These are phyloP conservation scores for Takifugu bimaculatus DNA, from an alignment of 2,113 vertebrate genomes.

Conservation along the genomic window DNA sequence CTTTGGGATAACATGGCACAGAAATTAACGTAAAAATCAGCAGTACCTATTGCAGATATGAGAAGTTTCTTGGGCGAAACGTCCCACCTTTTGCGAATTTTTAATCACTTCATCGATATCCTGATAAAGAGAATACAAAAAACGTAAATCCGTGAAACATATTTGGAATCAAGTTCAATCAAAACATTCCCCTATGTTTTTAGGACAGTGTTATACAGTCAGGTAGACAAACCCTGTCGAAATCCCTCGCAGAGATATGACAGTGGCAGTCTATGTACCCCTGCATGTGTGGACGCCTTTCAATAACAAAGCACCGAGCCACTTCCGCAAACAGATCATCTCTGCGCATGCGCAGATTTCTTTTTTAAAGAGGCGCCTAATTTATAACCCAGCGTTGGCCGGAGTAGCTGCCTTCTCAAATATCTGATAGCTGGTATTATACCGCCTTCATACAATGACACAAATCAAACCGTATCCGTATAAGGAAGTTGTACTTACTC, in stretches of 20 bases:
- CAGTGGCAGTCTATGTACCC: constrained; percentile 75
- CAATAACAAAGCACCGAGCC: background rate
- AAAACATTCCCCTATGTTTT: no score
- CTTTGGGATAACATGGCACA: constrained; percentile 53
- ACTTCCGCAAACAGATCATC: constrained; percentile 1
- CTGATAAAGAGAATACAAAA: constrained; percentile 60
- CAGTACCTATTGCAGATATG: no score
- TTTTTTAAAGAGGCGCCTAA: background rate
- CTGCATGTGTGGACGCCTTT: constrained; percentile 50
- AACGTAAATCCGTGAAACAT: no score
- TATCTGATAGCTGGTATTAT: background rate
- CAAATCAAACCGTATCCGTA: no score
- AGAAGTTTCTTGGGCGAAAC: background rate
- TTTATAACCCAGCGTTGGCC: background rate
- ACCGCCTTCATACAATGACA: no score
- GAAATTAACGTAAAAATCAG: no score
- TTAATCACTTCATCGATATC: constrained; percentile 83
- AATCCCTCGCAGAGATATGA: constrained; percentile 74
- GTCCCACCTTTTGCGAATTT: constrained; percentile 78
- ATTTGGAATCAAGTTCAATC: no score
- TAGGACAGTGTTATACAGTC: no score
- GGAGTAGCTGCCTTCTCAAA: background rate
- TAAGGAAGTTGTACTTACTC: no score
- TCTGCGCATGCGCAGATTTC: constrained; percentile 22
- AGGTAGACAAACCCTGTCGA: constrained; percentile 60